A percentile compares a stretch with the other conserved stretches of the same genome.
These are phyloP conservation scores for Pinna nobilis DNA, from an alignment of 1,140 invertebrate species.

Conservation along the genomic window DNA sequence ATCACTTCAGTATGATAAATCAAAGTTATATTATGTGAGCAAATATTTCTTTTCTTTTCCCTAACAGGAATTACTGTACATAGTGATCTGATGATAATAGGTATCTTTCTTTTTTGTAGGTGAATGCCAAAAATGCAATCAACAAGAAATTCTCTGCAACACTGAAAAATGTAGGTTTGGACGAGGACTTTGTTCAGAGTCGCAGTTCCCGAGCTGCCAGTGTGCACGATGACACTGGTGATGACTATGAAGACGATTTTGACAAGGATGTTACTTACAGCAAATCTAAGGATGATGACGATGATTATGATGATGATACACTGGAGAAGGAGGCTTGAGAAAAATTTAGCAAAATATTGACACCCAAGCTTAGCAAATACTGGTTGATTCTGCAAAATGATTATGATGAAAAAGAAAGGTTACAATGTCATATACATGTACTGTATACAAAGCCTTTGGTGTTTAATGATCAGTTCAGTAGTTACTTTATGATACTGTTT, in stretches of 20 bases:
- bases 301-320: slow-evolving; percentile 4
- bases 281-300: slow-evolving; percentile 2
- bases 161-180: slow-evolving; percentile 56
- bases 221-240: slow-evolving; percentile 40
- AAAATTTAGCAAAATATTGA: too few species aligned
- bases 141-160: slow-evolving; percentile 65
- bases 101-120: slow-evolving; percentile 48
- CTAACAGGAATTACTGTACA: neutral
- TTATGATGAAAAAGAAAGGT: too few species aligned
- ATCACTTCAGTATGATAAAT: neutral
- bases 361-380: too few species aligned
- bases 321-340: neutral
- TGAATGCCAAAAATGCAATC: slow-evolving; percentile 62
- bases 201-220: slow-evolving; percentile 47
- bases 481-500: neutral
- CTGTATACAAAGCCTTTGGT: neutral
- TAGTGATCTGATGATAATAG: neutral
- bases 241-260: slow-evolving; percentile 44
- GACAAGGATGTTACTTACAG: slow-evolving; percentile 26
- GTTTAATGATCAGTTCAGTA: neutral
- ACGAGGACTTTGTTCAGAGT: slow-evolving; percentile 57
- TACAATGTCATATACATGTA: neutral
- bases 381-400: too few species aligned
- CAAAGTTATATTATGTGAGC: neutral
- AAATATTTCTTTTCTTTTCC: neutral